Percentiles rank a stretch among this genome's conserved stretches.
Evolutionary conservation across 2,797 vertebrate species (phyloP).

Genomic region (Distichodus sexfasciatus): DNA sequence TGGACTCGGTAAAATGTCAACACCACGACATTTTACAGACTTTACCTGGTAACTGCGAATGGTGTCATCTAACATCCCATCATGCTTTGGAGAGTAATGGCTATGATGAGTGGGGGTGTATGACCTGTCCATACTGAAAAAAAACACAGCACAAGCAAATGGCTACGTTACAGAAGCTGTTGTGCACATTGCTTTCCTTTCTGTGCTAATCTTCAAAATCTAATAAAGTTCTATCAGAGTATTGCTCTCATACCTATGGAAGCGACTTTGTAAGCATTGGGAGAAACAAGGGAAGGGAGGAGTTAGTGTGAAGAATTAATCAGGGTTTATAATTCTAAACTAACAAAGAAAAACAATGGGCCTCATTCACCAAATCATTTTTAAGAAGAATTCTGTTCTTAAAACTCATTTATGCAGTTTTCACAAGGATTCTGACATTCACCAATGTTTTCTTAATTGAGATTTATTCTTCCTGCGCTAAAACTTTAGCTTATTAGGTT

Average conservation of each 20-base stretch:
- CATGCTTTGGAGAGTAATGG: slow-evolving; percentile 83
- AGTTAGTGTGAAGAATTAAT: slow-evolving; percentile 1
- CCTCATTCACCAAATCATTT: too few species aligned
- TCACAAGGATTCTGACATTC: too few species aligned
- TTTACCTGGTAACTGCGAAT: slow-evolving; percentile 86
- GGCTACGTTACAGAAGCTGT: neutral
- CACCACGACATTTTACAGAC: neutral
- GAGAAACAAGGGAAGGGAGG: slow-evolving; percentile 49
- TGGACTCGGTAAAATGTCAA: neutral
- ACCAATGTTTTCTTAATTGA: too few species aligned
- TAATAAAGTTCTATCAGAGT: neutral
- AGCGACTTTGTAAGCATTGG: slow-evolving; percentile 70
- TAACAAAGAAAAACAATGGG: neutral
- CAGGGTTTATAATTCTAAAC: neutral
- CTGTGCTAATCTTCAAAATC: too few species aligned
- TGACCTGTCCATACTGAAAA: slow-evolving; percentile 91
- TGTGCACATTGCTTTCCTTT: neutral
- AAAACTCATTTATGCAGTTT: too few species aligned
- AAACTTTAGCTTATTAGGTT: too few species aligned
- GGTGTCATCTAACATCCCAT: slow-evolving; percentile 85
- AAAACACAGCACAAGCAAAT: slow-evolving; percentile 53
- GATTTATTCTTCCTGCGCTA: too few species aligned
- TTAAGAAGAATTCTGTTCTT: too few species aligned
- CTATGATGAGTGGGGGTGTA: slow-evolving; percentile 88
- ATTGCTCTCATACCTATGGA: slow-evolving; percentile 80